A percentile compares a stretch with the other conserved stretches of the same genome.
Conservation (phyloP, 2,113 vertebrate genomes). For the Callaeas wilsoni region DNA sequence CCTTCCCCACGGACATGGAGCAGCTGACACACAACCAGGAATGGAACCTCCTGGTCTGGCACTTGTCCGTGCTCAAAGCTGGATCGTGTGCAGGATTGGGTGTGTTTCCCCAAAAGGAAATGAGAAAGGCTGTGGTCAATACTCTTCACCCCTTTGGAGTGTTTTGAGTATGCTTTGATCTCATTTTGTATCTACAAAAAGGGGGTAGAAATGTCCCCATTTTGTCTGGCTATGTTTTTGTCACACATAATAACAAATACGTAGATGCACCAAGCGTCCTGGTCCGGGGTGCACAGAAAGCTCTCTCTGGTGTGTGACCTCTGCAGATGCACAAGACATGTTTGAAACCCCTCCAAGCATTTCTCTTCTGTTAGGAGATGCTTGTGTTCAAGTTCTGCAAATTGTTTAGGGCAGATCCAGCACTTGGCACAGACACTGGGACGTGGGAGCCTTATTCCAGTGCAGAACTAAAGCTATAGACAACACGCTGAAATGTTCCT, state of each 20-base stretch:
- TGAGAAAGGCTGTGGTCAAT: not conserved
- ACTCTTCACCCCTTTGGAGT: not conserved
- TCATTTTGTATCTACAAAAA: not conserved
- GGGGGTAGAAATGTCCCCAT: not conserved
- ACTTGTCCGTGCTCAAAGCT: not conserved
- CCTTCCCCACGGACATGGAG: not conserved
- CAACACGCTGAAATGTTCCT: not conserved
- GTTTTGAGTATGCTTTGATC: not conserved
- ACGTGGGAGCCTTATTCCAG: not conserved
- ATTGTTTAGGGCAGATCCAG: not conserved
- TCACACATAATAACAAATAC: not conserved
- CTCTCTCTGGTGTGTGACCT: not conserved
- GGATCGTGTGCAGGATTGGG: not conserved
- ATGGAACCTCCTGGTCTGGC: not conserved
- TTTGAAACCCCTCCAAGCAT: not conserved
- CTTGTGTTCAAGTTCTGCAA: not conserved
- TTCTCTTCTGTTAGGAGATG: not conserved
- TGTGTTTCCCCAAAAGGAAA: not conserved
- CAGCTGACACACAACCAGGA: not conserved
- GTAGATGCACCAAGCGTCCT: not conserved
- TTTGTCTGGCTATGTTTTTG: not conserved
- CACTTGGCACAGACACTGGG: not conserved
- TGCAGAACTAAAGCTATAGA: not conserved
- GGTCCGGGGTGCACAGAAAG: not conserved
- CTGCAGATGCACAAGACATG: not conserved